Evolutionary conservation across 2,888 invertebrate species (phyloP).

Genomic region (Anthoptus insignis): DNA sequence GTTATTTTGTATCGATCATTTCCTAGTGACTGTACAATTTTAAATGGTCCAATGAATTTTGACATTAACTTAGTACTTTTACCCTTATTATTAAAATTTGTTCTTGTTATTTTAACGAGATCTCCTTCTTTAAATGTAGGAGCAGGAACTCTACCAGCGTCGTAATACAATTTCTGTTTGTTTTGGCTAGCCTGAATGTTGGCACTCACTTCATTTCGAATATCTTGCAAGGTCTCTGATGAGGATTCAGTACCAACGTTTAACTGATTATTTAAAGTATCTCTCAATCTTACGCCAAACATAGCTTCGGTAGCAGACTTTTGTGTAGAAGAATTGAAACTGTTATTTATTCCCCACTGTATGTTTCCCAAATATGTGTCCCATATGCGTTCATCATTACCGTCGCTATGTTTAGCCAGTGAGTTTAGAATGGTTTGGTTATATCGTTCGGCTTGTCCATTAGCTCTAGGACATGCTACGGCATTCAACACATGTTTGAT

Average conservation of each 20-base stretch:
- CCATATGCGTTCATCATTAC: slow-evolving; percentile 14
- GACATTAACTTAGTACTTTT: neutral
- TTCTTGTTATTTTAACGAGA: neutral
- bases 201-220: neutral
- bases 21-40: neutral
- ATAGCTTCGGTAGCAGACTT: slow-evolving; percentile 18
- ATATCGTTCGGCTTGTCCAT: slow-evolving; percentile 31
- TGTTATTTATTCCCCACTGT: slow-evolving; percentile 25
- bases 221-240: neutral
- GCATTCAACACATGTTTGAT: neutral
- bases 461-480: slow-evolving; percentile 38
- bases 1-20: neutral
- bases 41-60: neutral
- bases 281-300: slow-evolving; percentile 8
- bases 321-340: slow-evolving; percentile 5
- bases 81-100: neutral
- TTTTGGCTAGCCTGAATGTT: neutral
- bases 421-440: neutral
- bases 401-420: neutral
- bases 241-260: neutral
- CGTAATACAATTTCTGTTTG: neutral
- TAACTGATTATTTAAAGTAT: neutral
- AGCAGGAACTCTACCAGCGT: neutral
- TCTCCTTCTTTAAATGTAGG: slow-evolving; percentile 1
- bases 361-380: slow-evolving; percentile 9